Evolutionary conservation across 2,888 invertebrate species (phyloP), one percentile per base, ranked within the genome.

Genomic region (Phaedon cochleariae): DNA sequence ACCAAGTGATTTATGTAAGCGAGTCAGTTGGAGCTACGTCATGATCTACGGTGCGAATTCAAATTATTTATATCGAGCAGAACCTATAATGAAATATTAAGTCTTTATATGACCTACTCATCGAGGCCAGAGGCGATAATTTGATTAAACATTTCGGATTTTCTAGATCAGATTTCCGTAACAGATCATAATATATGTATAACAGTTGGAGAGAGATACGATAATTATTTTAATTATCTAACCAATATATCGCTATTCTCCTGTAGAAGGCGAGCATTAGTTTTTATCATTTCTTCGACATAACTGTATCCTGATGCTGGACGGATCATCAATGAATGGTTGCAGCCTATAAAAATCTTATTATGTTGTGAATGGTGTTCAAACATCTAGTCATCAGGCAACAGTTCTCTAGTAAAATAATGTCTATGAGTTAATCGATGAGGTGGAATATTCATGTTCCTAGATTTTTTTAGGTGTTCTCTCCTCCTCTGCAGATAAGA

Each of bases 161-260:
- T 41, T 41, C 41, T 41, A 41, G 41, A 15, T 41, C 41, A 41
- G 2, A 41, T 41, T 41, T 41, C 41, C 41, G n/a, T 41, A 15
- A 41, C 15, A 41, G 41, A 41, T 15, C 41, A 41, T 41, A 41
- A 41, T 41, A 41, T 41, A 41, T 41, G 41, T 41, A 41, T 41
- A 41, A 41, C 41, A 41, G n/a, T n/a, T 6, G 41, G 15, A 41
- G n/a, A 41, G 41, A 41, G 41, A 41, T 41, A 41, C 41, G 41
- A 41, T 41, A 41, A 41, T 41, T 41, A 41, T 15, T 41, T 41
- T 15, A 41, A 41, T 41, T 41, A 41, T 41, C 41, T 41, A 15
- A 41, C 41, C 41, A 41, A 41, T 41, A 41, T 10, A 41, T 41
- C 41, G 41, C 41, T 41, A 41, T 41, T 41, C 41, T 41, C 41